Evolutionary conservation across 1,140 invertebrate genomes (phyloP), one percentile per base, ranked within the genome.

Genomic region (Drosophila gunungcola): DNA sequence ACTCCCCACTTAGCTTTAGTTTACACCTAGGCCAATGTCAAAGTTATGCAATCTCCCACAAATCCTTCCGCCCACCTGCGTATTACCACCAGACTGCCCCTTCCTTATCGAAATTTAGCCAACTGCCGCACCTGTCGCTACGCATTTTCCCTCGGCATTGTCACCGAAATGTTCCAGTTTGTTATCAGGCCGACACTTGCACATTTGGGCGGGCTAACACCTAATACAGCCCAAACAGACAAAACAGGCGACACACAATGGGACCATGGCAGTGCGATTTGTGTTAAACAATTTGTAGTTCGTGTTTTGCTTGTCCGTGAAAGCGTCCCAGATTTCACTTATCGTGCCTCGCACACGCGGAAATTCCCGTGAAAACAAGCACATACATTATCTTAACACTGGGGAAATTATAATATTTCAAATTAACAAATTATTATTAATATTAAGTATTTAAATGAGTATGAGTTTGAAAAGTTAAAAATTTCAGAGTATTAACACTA

Each of bases 251-350:
- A 41, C 53, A 27, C 60, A 70, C 65, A 69, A 70, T 70, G 51
- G 42, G 4, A 56, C 67, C 49, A 70, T 70, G 64, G 34, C 63
- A 36, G 43, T 46, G 82, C 69, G 70, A 88, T 79, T 86, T 86
- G 83, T 88, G 83, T 86, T 83, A 65, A 86, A 79, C 83, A 88
- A 86, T 86, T 86, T 86, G 83, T 80, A 83, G 79, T 65, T 83
- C 72, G 75, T 83, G 83, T 83, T 86, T 88, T 80, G 79, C 70
- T 78, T 88, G 75, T 76, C 57, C 70, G 72, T 63, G 67, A 12
- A 27, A 80, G 75, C 67, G 70, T 60, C 49, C 53, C 61, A 83
- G 82, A 89, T 83, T 89, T 86, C 86, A 88, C 83, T 88, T 86
- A 86, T 86, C 83, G 83, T 75, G 67, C 32, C 52, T 34, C 51